Percentiles rank a stretch among this genome's conserved stretches.
Conservation (phyloP, 2,888 invertebrate genomes). For the Steromphala cineraria region DNA sequence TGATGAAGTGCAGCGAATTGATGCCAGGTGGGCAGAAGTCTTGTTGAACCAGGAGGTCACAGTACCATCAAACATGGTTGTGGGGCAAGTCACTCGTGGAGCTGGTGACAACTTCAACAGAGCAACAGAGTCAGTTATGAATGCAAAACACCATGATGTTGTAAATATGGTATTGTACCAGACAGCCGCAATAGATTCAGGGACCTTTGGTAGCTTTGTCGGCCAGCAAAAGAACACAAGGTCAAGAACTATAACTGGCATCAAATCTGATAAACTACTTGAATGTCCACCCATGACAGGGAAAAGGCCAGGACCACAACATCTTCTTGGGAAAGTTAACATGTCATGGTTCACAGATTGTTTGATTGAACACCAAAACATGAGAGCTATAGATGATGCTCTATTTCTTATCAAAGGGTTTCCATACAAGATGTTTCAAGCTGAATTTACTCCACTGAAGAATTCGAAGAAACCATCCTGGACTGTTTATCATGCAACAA, state of each 20-base stretch:
- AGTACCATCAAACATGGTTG: slow-evolving; percentile 20
- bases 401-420: neutral
- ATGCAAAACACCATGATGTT: slow-evolving; percentile 19
- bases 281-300: neutral
- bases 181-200: neutral
- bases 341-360: neutral
- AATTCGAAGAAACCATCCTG: neutral
- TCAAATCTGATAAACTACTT: neutral
- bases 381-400: neutral
- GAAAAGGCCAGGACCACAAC: neutral
- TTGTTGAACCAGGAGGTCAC: neutral
- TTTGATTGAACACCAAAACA: neutral
- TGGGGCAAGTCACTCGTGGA: neutral
- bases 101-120: slow-evolving; percentile 29
- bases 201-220: neutral
- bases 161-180: slow-evolving; percentile 34
- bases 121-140: slow-evolving; percentile 11
- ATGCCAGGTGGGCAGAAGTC: slow-evolving; percentile 21
- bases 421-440: neutral
- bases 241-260: neutral
- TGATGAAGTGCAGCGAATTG: slow-evolving; percentile 22
- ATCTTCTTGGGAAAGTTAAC: neutral
- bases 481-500: neutral
- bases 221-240: neutral
- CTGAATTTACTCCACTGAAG: neutral